Evolutionary conservation across 2,888 invertebrate genomes (phyloP).

Genomic region (Dromius quadrimaculatus): DNA sequence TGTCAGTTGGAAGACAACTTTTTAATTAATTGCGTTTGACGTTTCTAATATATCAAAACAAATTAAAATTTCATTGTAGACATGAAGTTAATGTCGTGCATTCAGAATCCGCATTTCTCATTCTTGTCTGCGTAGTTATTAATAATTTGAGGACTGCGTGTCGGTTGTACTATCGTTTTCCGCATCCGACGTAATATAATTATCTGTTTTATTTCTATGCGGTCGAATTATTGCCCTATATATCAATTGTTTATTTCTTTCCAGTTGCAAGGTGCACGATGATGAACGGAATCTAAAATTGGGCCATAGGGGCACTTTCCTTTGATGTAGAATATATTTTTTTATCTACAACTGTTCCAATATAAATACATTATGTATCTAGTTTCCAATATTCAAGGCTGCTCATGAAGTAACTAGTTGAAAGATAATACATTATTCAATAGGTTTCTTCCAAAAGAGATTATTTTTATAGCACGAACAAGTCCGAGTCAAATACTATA

Average conservation of each 20-base stretch:
- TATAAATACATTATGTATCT: too few species aligned
- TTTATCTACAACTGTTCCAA: too few species aligned
- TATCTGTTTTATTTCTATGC: constrained; percentile 33
- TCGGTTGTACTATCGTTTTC: constrained; percentile 16
- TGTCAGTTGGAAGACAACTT: too few species aligned
- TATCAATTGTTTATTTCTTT: constrained; percentile 36
- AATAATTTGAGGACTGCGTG: constrained; percentile 26
- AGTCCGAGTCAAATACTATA: too few species aligned
- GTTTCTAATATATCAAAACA: constrained; percentile 17
- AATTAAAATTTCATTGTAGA: constrained; percentile 18
- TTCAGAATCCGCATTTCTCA: constrained; percentile 9
- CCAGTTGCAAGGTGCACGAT: constrained; percentile 10
- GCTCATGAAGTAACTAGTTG: too few species aligned
- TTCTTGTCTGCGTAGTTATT: constrained; percentile 28
- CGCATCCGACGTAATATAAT: constrained; percentile 33
- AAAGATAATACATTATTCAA: too few species aligned
- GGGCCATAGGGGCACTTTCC: too few species aligned
- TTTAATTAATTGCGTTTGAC: constrained; percentile 7
- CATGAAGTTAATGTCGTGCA: constrained; percentile 18
- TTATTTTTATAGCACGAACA: too few species aligned
- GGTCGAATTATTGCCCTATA: constrained; percentile 36
- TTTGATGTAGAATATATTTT: too few species aligned
- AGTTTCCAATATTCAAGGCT: too few species aligned
- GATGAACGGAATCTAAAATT: not conserved
- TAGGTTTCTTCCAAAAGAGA: too few species aligned